Percentiles rank a stretch among this genome's conserved stretches.
Evolutionary conservation across 2,797 vertebrate species (phyloP).

Genomic region (Threskiornis aethiopicus): DNA sequence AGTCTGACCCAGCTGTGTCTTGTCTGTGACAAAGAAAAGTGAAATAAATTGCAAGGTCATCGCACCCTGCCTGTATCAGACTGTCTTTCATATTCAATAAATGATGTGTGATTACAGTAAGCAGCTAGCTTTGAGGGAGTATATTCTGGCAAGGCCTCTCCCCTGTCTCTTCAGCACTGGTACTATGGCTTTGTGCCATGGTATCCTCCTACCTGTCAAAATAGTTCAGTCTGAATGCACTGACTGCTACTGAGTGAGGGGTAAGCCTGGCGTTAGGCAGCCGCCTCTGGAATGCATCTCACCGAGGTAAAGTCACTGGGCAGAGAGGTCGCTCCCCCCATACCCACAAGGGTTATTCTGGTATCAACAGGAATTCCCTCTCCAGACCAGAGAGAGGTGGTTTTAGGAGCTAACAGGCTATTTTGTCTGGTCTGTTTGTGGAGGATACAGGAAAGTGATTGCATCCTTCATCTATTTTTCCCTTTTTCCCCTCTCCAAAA

Average conservation of each 20-base stretch:
- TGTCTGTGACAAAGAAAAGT: constrained; percentile 64
- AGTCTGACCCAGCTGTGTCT: constrained; percentile 59
- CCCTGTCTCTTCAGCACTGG: not conserved
- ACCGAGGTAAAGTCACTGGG: fast-evolving
- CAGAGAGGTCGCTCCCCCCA: not conserved
- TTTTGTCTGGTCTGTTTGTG: not conserved
- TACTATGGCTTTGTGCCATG: constrained; percentile 59
- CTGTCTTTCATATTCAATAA: constrained; percentile 77
- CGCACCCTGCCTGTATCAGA: constrained; percentile 59
- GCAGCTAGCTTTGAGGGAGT: constrained; percentile 69
- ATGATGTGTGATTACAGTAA: constrained; percentile 78
- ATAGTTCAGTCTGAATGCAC: constrained; percentile 2
- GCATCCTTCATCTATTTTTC: not conserved
- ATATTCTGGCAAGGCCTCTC: constrained; percentile 60
- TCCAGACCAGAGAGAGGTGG: not conserved
- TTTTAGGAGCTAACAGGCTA: not conserved
- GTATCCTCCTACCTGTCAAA: constrained; percentile 64
- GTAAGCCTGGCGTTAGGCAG: not conserved
- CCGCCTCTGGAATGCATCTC: not conserved
- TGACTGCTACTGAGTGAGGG: not conserved
- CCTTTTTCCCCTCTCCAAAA: not conserved
- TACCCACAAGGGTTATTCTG: not conserved
- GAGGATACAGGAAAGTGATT: not conserved
- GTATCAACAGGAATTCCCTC: not conserved
- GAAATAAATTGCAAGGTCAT: constrained; percentile 77